Conservation (phyloP, 2,797 vertebrate genomes). For the Aphelocoma californica region DNA sequence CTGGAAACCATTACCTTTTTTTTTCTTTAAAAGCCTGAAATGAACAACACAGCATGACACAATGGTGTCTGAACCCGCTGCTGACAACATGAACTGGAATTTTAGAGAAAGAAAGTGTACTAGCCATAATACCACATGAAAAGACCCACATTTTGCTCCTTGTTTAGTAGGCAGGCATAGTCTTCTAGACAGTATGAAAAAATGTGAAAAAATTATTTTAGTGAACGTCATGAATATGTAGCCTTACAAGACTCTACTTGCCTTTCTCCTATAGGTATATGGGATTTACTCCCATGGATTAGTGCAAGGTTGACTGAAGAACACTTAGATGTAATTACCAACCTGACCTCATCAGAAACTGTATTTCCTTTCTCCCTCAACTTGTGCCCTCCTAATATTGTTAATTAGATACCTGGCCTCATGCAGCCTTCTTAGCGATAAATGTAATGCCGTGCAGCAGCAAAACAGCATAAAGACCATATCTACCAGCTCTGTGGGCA, state of each 20-base stretch:
- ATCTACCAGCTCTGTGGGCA: background rate
- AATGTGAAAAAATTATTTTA: background rate
- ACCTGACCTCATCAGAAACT: slow-evolving; percentile 36
- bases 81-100: background rate
- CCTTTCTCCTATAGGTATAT: background rate
- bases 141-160: background rate
- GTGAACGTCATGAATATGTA: background rate
- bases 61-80: background rate
- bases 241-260: background rate
- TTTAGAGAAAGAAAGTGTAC: background rate
- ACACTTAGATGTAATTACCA: slow-evolving; percentile 19
- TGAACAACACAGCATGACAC: background rate
- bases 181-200: background rate
- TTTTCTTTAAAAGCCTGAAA: background rate
- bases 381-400: slow-evolving; percentile 17
- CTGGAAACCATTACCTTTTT: background rate
- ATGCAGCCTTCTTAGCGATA: slow-evolving; percentile 19
- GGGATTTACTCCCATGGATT: background rate
- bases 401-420: slow-evolving; percentile 31
- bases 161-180: background rate
- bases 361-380: slow-evolving; percentile 35
- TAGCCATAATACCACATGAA: background rate
- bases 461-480: background rate
- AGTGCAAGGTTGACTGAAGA: slow-evolving; percentile 2
- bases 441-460: slow-evolving; percentile 7